These are phyloP conservation scores for Morpho deidamia DNA, from an alignment of 2,888 invertebrate genomes.

Conservation along the genomic window DNA sequence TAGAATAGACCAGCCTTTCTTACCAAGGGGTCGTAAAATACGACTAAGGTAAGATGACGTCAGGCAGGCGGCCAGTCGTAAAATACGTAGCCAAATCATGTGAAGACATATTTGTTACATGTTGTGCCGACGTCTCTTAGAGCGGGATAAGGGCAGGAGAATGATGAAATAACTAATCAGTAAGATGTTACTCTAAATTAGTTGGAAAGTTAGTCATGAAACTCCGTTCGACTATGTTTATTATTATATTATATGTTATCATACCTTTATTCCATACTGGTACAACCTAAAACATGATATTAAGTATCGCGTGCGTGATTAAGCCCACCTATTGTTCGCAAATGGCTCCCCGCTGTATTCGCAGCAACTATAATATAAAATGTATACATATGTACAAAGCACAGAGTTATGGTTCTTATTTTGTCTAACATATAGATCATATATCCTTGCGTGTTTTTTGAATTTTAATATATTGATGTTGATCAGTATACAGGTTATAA, in stretches of 20 bases:
- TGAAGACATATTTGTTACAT: too few species aligned
- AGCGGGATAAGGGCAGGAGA: too few species aligned
- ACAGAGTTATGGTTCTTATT: slow-evolving; percentile 1
- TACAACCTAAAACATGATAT: slow-evolving; percentile 37
- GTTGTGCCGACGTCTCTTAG: too few species aligned
- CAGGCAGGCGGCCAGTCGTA: too few species aligned
- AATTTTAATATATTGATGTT: slow-evolving; percentile 2
- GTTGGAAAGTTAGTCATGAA: not conserved
- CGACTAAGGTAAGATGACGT: too few species aligned
- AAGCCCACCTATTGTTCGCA: slow-evolving; percentile 47
- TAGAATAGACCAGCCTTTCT: too few species aligned
- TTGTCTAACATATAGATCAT: not conserved
- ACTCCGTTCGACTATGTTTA: not conserved
- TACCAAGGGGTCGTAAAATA: too few species aligned
- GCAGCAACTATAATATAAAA: slow-evolving; percentile 32
- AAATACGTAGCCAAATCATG: too few species aligned
- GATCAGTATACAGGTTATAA: not conserved
- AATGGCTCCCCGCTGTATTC: slow-evolving; percentile 35
- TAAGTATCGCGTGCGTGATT: slow-evolving; percentile 53
- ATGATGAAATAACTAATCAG: too few species aligned
- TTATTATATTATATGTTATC: too few species aligned
- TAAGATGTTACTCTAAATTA: too few species aligned
- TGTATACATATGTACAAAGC: slow-evolving; percentile 3
- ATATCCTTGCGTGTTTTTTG: slow-evolving; percentile 3
- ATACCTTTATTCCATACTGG: not conserved